Conservation (phyloP, 2,888 invertebrate species). For the Mycalesis mineus region DNA sequence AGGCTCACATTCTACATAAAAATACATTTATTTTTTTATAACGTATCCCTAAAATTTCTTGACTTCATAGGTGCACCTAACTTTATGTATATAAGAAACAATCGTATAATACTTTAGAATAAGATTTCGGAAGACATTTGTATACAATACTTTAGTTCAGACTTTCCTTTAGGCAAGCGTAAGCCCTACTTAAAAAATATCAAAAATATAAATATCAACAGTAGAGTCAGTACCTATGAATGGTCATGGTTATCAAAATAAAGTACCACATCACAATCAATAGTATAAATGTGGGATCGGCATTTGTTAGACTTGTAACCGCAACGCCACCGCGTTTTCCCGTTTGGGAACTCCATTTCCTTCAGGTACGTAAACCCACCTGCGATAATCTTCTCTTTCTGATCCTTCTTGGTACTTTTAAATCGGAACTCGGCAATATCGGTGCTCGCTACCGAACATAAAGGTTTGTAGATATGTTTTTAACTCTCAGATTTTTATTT, state of each 20-base stretch:
- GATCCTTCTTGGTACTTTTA: slow-evolving; percentile 35
- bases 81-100: no score
- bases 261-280: slow-evolving; percentile 49
- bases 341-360: slow-evolving; percentile 47
- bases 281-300: slow-evolving; percentile 51
- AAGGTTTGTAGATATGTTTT: not conserved
- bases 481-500: not conserved
- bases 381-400: slow-evolving; percentile 45
- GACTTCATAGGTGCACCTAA: no score
- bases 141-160: no score
- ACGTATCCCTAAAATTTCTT: no score
- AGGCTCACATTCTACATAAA: no score
- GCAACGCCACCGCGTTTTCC: slow-evolving; percentile 52
- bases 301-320: slow-evolving; percentile 43
- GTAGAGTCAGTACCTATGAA: slow-evolving; percentile 7
- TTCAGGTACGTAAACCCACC: slow-evolving; percentile 49
- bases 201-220: no score
- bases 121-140: no score
- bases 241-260: slow-evolving; percentile 54
- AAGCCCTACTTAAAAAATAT: no score
- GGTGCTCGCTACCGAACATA: slow-evolving; percentile 20
- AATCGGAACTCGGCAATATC: slow-evolving; percentile 44
- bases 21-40: no score
- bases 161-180: no score
- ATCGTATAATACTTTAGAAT: no score